Base-by-base conservation (phyloP, 1,140 invertebrate genomes). In the Triops longicaudatus region DNA sequence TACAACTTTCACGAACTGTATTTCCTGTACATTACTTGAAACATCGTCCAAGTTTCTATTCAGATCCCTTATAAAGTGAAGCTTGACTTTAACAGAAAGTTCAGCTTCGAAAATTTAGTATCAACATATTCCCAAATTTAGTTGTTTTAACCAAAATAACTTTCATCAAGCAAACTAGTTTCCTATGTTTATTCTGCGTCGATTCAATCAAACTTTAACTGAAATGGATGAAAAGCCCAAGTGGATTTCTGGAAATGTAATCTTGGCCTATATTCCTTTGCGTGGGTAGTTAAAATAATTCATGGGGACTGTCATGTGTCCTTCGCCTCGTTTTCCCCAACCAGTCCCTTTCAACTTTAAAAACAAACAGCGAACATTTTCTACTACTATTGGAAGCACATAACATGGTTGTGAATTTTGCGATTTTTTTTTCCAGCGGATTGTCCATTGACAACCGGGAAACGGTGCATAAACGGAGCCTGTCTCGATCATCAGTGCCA, bases 401-500 rank as follows among this genome's bases (percentile, higher is more conserved):
- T 37, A 2, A 22, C 2, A 17, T 17, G 4, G 14, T 17, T n/a
- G 6, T 63, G 17, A 22, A 22, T 63, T 63, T 63, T 79, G 50
- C 71, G 80, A 79, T 80, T 81, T 79, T 81, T 80, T 82, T 81
- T 88, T 89, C 71, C 86, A 96, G 94, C 92, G 86, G 91, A 95
- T 86, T 97, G 95, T 88, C 92, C 90, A 91, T 92, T 86, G 91
- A 94, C 85, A 89, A 92, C 84, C 91, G 93, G 84, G 89, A 90
- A 82, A 88, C 86, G 83, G 74, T 97, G 95, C 87, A 89, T 91
- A 84, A 95, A 97, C 85, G 95, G 95, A 83, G 94, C 92, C 81
- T 97, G 95, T 87, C 88, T 97, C 80, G 93, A 96, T 84, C 91
- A 91, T 81, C 93, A 95, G 82, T 97, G 95, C 87, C 93, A 97